Base-by-base conservation (phyloP, 2,113 vertebrate species). In the Serilophus lunatus region DNA sequence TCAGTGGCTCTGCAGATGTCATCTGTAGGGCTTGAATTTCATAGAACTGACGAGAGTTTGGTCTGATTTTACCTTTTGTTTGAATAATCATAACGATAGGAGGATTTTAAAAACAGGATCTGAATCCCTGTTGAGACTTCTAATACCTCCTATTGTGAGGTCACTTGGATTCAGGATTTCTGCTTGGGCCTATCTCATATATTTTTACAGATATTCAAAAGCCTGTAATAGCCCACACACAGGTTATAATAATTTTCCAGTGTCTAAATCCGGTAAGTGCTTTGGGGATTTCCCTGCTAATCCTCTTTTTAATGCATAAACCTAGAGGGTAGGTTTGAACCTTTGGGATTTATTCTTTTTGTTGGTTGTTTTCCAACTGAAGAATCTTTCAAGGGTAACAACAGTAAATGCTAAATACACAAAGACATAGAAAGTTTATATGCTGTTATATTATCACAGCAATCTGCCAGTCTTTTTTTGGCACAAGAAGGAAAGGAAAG, bases 191-290 rank as follows among this genome's bases (percentile, higher is more conserved):
- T 65, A 63, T 63, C 66, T 70, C 82, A 68, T 59, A 68, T 45
- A 26, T 75, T 83, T 91, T 92, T 83, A 81, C 47, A 93, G 69
- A 61, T 90, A 92, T 22, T 94, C 88, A 59, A 71, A 94, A 97
- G 69, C 77, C 60, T 56, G n/a, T 84, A 88, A 91, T 86, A 86
- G 56, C 68, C 59, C 69, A 60, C 65, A 51, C 60, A 78, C 12
- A 88, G 77, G 72, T 96, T 95, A 86, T 93, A 90, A 92, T 94
- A 69, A 93, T 88, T 96, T n/a, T 86, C 70, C 49, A 92, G 51
- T 90, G 61, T 83, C 88, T 88, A 94, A 96, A 94, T 93, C 90
- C 64, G 31, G 31, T 86, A 86, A 93, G 72, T 91, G 86, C 88
- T 90, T 75, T 75, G 57, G 69, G 57, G 83, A 90, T 93, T 96